Conservation (phyloP, 2,888 invertebrate species). For the Campopleginae sp. region DNA sequence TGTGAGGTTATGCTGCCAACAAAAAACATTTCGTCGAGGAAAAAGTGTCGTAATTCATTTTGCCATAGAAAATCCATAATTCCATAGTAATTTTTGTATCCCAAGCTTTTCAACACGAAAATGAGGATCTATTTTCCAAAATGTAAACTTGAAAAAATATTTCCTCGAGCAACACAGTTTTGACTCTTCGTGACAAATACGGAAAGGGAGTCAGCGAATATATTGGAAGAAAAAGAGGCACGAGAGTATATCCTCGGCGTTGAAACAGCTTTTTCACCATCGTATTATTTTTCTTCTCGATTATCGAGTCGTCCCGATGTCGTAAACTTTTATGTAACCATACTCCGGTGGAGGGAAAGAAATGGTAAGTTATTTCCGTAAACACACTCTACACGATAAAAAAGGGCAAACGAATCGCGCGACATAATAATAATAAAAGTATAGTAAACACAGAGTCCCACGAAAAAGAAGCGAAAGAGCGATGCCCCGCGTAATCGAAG, state of each 20-base stretch:
- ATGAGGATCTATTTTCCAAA: too few relatives aligned
- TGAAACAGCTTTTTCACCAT: not conserved
- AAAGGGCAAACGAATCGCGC: constrained; percentile 38
- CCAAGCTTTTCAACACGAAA: too few relatives aligned
- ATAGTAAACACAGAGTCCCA: constrained; percentile 29
- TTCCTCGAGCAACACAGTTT: too few relatives aligned
- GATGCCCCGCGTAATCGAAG: constrained; percentile 17
- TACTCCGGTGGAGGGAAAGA: not conserved
- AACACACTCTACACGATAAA: not conserved
- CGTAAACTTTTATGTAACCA: constrained; percentile 60
- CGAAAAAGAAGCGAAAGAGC: not conserved
- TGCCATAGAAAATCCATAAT: too few relatives aligned
- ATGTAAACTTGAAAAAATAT: too few relatives aligned
- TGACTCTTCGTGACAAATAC: not conserved
- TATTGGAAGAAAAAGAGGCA: not conserved
- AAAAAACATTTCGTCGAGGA: too few relatives aligned
- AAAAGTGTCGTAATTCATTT: too few relatives aligned
- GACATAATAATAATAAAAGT: constrained; percentile 18
- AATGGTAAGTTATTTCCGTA: not conserved
- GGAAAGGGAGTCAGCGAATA: not conserved
- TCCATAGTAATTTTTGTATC: too few relatives aligned
- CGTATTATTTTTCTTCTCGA: constrained; percentile 67
- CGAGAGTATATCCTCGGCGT: not conserved
- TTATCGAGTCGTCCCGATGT: constrained; percentile 64
- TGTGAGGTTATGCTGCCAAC: too few relatives aligned